Base-by-base conservation (phyloP, 2,888 invertebrate genomes). In the Pachliopta kotzebuea region DNA sequence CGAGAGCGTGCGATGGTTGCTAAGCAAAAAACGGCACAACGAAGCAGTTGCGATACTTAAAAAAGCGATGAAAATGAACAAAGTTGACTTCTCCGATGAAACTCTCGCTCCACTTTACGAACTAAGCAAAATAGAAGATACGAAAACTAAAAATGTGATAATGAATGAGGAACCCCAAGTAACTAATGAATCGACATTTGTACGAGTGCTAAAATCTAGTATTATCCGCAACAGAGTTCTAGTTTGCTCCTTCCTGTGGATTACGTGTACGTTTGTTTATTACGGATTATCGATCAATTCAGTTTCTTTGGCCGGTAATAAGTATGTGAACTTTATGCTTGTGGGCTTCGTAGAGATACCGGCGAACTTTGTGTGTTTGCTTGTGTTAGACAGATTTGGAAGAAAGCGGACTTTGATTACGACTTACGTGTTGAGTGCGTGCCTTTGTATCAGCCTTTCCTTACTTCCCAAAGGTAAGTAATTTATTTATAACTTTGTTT, bases 271-370 rank as follows among this genome's bases (percentile, higher is more conserved):
- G 0, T 94, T 96, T 73, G 94, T 96, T 7, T 97, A 96, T 77
- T 96, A 96, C 72, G 97, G 97, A 0, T 82, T 97, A 18, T 95
- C 96, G 0, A 92, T 97, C 63, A 96, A 96, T 79, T 94, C 96
- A 0, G 96, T 96, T 2, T 93, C 94, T 0, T 83, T 97, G 62
- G 94, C 94, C 52, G 96, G 96, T 0, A 94, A 96, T 79, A 95
- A 94, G 75, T 96, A 96, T 77, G 78, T 95, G 14, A 96, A 96
- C 81, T 97, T 96, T 73, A 95, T 96, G 73, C 87, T 77, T 82
- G 93, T 82, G 77, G 94, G 77, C 73, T 93, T 84, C 57, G 93
- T 95, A 20, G 96, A 96, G 79, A 94, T 96, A 66, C 96, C 96
- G 0, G 96, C 95, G 0, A 95, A 95, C 74, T 82, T 95, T 53